Conservation (phyloP, 1,140 invertebrate genomes). For the Carposina sasakii region DNA sequence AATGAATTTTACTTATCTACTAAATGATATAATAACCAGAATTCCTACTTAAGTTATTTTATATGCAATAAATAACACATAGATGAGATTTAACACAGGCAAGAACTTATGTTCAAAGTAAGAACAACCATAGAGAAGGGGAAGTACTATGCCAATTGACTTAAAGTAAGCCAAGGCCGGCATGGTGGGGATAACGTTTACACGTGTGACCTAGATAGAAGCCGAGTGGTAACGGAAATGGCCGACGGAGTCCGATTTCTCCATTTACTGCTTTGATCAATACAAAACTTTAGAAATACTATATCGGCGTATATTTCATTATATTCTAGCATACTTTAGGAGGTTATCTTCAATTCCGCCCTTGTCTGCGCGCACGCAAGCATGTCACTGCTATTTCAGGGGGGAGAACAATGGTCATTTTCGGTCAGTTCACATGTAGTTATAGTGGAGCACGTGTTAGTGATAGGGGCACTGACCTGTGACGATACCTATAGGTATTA, state of each 20-base stretch:
- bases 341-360: too few relatives aligned
- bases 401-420: conserved; percentile 17
- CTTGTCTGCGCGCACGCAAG: conserved; percentile 13
- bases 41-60: too few relatives aligned
- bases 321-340: conserved; percentile 17
- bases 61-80: too few relatives aligned
- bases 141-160: conserved; percentile 56
- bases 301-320: conserved; percentile 28
- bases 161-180: conserved; percentile 68
- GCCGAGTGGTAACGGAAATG: conserved; percentile 40
- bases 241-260: conserved; percentile 39
- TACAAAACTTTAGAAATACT: conserved; percentile 38
- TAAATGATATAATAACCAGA: too few relatives aligned
- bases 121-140: conserved; percentile 64
- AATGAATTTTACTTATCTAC: too few relatives aligned
- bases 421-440: conserved; percentile 29
- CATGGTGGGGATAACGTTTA: conserved; percentile 65
- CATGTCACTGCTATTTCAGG: too few relatives aligned
- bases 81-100: too few relatives aligned
- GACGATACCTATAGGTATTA: too few relatives aligned
- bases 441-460: conserved; percentile 25
- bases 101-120: too few relatives aligned
- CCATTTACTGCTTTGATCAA: conserved; percentile 48
- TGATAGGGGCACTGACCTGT: conserved; percentile 28
- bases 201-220: conserved; percentile 68